phyloP scores from a whole-genome alignment of 2,888 invertebrate species.

The Seira musarum region DNA sequence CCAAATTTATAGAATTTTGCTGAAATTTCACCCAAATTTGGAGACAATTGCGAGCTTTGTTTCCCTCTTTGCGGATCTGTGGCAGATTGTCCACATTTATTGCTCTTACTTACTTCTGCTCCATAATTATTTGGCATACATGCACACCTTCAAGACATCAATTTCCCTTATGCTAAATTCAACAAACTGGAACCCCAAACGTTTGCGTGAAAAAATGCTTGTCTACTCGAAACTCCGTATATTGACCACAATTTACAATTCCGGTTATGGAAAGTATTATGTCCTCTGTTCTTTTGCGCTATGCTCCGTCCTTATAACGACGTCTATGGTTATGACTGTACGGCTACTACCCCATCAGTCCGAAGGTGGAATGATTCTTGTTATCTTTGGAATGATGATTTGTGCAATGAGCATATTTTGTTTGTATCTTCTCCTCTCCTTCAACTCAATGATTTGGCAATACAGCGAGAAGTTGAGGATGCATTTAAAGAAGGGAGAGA shows the following conservation, averaged over 20 bases:
- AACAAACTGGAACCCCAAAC: background rate
- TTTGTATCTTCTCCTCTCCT: constrained; percentile 14
- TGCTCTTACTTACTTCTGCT: background rate
- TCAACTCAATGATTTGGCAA: constrained; percentile 23
- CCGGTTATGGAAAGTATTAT: constrained; percentile 10
- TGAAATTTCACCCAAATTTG: background rate
- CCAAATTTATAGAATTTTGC: background rate
- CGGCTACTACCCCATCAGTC: background rate
- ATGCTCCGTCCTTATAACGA: background rate
- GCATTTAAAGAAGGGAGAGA: background rate
- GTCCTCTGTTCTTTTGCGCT: background rate
- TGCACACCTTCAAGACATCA: constrained; percentile 31
- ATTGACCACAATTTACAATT: constrained; percentile 29
- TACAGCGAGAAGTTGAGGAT: constrained; percentile 26
- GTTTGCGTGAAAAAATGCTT: constrained; percentile 17
- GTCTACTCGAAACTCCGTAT: constrained; percentile 31
- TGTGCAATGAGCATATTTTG: background rate
- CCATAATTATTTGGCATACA: constrained; percentile 8
- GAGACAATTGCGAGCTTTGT: background rate
- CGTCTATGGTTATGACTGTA: background rate
- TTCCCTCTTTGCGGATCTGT: constrained; percentile 1
- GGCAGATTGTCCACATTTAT: background rate
- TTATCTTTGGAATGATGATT: background rate
- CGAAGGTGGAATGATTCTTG: background rate
- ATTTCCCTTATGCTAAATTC: background rate